Evolutionary conservation across 2,888 invertebrate species (phyloP), one percentile per base, ranked within the genome.

Genomic region (Arenicola marina): DNA sequence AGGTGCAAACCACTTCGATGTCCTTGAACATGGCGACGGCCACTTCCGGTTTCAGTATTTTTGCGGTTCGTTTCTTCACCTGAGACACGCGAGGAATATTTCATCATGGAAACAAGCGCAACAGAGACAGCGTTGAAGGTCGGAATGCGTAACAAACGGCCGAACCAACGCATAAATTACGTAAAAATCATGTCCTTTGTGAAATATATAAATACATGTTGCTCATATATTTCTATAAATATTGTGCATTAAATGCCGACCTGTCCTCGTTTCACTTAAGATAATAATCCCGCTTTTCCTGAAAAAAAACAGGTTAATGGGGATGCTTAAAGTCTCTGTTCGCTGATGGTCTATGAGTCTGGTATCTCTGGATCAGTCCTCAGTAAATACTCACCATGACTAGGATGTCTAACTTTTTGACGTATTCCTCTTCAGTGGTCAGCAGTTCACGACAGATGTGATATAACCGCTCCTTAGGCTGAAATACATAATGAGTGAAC

Each of bases 1-100:
- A 68, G 31, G 58, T 32, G 29, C 55, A 54, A 21, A 68, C 61
- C 15, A 66, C 63, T 32, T 68, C 65, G 18, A 68, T 58, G 43
- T 66, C 62, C 44, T 59, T 56, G 59, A 68, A 68, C 66, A 68
- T 66, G 32, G 46, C 48, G 43, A 51, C 61, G 33, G 63, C 63
- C 2, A 63, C 33, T 18, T 68, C 68, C n/a, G 51, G n/a, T 26
- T 51, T 33, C 21, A 66, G 51, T n/a, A 68, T 60, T 38, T 61
- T 61, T 11, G 43, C 43, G 1, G 62, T 55, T 24, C 38, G 29
- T 28, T 38, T 51, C 38, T 67, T 67, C 18, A 56, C 62, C 67
- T 67, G 53, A 18, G n/a, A 61, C 15, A 31, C 45, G 26, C n/a
- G n/a, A n/a, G 1, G 4, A 1, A 1, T 18, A 21, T 38, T 7